Evolutionary conservation across 2,797 vertebrate species (phyloP).

Genomic region (Anguilla obscura): DNA sequence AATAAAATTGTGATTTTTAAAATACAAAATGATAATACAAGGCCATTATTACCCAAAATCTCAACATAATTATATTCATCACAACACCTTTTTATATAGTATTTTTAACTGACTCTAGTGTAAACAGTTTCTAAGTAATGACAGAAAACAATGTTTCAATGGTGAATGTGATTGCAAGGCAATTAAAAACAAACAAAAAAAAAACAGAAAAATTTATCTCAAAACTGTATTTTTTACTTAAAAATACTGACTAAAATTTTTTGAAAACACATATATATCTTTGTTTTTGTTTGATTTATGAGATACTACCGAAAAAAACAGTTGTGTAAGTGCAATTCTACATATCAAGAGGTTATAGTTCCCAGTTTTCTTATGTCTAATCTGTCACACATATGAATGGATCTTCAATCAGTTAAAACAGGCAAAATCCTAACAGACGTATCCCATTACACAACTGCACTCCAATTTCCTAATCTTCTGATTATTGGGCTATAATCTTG

Average conservation of each 20-base stretch:
- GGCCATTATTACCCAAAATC: neutral
- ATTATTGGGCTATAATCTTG: neutral
- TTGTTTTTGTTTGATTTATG: neutral
- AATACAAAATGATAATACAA: neutral
- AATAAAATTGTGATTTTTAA: neutral
- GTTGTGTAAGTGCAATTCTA: too few relatives aligned
- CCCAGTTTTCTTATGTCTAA: neutral
- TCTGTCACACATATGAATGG: neutral
- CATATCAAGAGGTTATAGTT: neutral
- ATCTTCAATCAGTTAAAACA: neutral
- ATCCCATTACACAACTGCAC: neutral
- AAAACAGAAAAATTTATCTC: neutral
- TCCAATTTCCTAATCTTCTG: neutral
- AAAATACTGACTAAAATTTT: neutral
- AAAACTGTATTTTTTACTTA: neutral
- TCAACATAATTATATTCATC: conserved; percentile 10
- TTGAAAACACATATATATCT: neutral
- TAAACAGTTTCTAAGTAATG: neutral
- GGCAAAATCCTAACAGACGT: neutral
- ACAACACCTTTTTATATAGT: neutral
- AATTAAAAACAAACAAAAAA: neutral
- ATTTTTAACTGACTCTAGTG: neutral
- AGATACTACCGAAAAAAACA: neutral
- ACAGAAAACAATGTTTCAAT: conserved; percentile 1
- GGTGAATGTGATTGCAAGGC: neutral